A percentile compares a stretch with the other conserved stretches of the same genome.
Conservation (phyloP, 1,140 invertebrate species). For the Apocrypta bakeri region DNA sequence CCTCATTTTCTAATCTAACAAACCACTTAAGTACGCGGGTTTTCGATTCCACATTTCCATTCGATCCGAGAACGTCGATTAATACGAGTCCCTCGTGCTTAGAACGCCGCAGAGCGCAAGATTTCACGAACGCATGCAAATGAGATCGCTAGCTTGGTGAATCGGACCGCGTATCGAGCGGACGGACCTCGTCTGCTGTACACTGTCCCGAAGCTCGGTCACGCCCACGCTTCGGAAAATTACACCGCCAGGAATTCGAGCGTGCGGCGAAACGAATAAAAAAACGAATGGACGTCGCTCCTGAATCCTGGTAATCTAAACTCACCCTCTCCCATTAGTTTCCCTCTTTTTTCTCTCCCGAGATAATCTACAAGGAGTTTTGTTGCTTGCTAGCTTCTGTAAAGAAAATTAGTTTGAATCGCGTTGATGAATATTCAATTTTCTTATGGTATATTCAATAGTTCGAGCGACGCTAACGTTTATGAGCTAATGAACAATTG, state of each 20-base stretch:
- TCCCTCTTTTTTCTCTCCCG: background rate
- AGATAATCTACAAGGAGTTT: background rate
- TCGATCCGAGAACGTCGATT: background rate
- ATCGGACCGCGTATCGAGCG: slow-evolving; percentile 2
- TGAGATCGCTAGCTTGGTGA: background rate
- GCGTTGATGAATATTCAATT: slow-evolving; percentile 1
- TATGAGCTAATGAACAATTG: background rate
- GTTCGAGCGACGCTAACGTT: background rate
- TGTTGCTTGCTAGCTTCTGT: background rate
- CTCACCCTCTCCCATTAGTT: background rate
- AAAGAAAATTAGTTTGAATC: background rate
- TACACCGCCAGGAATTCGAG: slow-evolving; percentile 4
- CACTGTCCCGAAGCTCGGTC: background rate
- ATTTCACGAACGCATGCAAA: slow-evolving; percentile 12
- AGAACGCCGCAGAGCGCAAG: background rate
- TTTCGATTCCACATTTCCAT: background rate
- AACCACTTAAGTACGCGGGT: background rate
- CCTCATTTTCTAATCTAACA: background rate
- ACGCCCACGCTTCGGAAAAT: slow-evolving; percentile 19
- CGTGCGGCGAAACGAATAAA: background rate
- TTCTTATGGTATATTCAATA: background rate
- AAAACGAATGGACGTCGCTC: background rate
- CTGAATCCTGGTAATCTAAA: background rate
- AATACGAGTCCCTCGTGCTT: background rate
- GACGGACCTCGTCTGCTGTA: background rate